phyloP scores from a whole-genome alignment of 2,888 invertebrate genomes.

The Lasioglossum lativentre region DNA sequence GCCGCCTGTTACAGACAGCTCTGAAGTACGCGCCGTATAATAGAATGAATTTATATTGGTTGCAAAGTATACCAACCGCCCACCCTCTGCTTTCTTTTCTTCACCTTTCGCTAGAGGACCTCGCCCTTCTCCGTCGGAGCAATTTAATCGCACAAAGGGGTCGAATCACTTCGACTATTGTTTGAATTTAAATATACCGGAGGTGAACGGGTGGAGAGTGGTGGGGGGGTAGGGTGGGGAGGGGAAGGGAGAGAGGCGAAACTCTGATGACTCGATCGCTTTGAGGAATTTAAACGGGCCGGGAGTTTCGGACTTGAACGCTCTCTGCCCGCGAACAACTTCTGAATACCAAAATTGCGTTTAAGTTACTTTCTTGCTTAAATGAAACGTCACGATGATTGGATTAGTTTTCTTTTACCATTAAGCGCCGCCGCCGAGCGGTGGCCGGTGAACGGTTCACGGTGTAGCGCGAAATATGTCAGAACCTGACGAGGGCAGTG shows the following conservation, averaged over 20 bases:
- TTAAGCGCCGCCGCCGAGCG: not conserved
- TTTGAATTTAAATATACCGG: constrained; percentile 2
- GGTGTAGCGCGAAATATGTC: not conserved
- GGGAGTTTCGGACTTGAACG: not conserved
- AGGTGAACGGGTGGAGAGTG: no score
- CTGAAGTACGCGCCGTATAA: constrained; percentile 65
- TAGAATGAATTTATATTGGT: constrained; percentile 75
- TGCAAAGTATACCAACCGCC: constrained; percentile 45
- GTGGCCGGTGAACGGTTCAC: not conserved
- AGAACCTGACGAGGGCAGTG: not conserved
- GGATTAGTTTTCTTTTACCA: constrained; percentile 1
- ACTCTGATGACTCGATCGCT: not conserved
- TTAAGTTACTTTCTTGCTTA: constrained; percentile 1
- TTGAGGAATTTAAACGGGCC: not conserved
- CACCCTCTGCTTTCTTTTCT: not conserved
- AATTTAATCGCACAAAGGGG: constrained; percentile 28
- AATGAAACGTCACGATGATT: constrained; percentile 10
- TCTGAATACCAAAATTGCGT: not conserved
- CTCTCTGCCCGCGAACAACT: not conserved
- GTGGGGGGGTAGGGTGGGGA: no score
- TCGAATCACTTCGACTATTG: constrained; percentile 10
- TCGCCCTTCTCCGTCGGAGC: constrained; percentile 1
- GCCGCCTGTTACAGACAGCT: constrained; percentile 68
- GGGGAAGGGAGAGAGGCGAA: not conserved
- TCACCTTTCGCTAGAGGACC: not conserved